These are phyloP conservation scores for Barbus barbus DNA, from an alignment of 2,113 vertebrate genomes.

Conservation along the genomic window DNA sequence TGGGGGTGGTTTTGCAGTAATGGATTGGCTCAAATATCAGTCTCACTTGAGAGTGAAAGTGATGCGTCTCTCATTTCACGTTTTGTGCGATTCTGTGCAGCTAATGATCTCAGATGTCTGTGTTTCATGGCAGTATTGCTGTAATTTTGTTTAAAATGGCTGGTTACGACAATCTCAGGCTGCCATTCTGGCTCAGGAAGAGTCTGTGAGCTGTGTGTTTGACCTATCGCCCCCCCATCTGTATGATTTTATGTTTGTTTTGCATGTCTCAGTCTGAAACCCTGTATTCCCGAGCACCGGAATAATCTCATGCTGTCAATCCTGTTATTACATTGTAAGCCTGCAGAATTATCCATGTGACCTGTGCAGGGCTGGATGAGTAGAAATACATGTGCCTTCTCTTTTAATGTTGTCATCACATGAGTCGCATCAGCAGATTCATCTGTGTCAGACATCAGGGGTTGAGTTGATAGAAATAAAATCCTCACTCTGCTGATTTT, in stretches of 20 bases:
- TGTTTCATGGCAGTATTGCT: not conserved
- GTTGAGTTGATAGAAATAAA: too few species aligned
- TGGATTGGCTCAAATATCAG: slow-evolving; percentile 39
- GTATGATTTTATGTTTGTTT: slow-evolving; percentile 25
- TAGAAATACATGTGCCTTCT: not conserved
- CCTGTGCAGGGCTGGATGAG: not conserved
- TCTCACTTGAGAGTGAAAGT: slow-evolving; percentile 41
- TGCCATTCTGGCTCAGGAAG: not conserved
- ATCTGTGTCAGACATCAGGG: not conserved
- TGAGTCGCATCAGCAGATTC: slow-evolving; percentile 1
- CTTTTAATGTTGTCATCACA: not conserved
- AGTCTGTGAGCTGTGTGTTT: not conserved
- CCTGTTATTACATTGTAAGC: slow-evolving; percentile 62
- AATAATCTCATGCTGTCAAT: slow-evolving; percentile 57
- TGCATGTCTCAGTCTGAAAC: not conserved
- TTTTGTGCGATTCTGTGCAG: not conserved
- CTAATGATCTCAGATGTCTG: not conserved
- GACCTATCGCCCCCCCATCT: not conserved
- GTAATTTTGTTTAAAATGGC: not conserved
- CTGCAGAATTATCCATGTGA: slow-evolving; percentile 59
- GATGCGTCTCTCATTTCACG: not conserved
- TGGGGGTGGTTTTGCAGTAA: slow-evolving; percentile 40
- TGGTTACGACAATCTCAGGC: not conserved
- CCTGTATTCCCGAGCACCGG: not conserved
- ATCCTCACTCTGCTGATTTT: not conserved